phyloP scores from a whole-genome alignment of 23 tunicate species.

The Ascidia mentula region DNA sequence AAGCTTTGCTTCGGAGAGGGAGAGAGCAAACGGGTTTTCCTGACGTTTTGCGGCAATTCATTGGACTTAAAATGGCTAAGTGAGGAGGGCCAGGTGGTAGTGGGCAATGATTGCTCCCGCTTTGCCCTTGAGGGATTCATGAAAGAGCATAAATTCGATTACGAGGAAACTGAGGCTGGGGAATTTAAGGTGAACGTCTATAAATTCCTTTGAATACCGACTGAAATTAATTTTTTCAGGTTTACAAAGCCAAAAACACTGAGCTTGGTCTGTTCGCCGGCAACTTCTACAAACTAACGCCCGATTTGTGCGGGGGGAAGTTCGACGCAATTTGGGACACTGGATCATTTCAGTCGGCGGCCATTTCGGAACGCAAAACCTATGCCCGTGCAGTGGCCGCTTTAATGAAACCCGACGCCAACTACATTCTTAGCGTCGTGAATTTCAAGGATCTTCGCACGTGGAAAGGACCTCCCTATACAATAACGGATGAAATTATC shows the following conservation, averaged over 20 bases:
- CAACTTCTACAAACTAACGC: constrained; percentile 48
- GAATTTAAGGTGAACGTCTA: background rate
- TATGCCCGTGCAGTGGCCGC: constrained; percentile 25
- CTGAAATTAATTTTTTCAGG: background rate
- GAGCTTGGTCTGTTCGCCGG: constrained; percentile 51
- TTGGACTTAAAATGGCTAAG: constrained; percentile 70
- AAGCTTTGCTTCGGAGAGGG: constrained; percentile 9
- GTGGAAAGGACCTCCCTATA: constrained; percentile 61
- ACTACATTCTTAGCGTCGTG: constrained; percentile 55
- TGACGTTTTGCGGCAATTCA: constrained; percentile 78
- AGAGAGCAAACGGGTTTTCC: constrained; percentile 23
- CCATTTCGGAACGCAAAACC: constrained; percentile 21
- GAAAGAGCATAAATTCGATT: constrained; percentile 49
- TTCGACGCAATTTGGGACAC: constrained; percentile 77
- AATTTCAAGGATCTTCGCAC: constrained; percentile 46
- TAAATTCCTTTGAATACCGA: background rate
- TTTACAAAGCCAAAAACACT: constrained; percentile 31
- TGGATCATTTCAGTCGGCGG: constrained; percentile 46
- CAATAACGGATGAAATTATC: constrained; percentile 41
- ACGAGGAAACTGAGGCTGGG: constrained; percentile 18
- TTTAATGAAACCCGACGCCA: constrained; percentile 32
- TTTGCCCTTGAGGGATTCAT: constrained; percentile 52
- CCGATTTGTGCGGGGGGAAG: constrained; percentile 31
- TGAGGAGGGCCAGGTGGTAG: constrained; percentile 44
- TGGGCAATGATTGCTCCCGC: constrained; percentile 71